Evolutionary conservation across 2,888 invertebrate genomes (phyloP), one percentile per base, ranked within the genome.

Genomic region (Taphrorychus bicolor): DNA sequence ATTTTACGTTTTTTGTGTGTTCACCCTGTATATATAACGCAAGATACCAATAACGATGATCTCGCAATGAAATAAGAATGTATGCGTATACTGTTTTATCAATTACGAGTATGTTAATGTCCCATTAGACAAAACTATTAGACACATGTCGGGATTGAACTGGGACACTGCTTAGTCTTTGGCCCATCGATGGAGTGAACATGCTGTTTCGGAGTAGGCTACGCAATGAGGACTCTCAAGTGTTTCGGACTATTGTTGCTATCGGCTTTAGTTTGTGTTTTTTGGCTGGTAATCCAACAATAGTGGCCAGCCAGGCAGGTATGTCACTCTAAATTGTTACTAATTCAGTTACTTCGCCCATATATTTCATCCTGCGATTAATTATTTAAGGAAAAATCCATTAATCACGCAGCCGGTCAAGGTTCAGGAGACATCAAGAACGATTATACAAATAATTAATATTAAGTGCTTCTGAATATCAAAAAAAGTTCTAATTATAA

Each of bases 121-220:
- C 45, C 45, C 45, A 45, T 45, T 45, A 45, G 11, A 45, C 2
- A 45, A 52, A 16, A 41, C 21, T 18, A 45, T 41, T 52, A 52
- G 45, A 41, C 22, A 52, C 41, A 40, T 61, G 60, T 21, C 16
- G 53, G 9, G 60, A 40, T 21, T 40, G 22, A 61, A 53, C 9
- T 53, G 40, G 56, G 40, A 32, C 51, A 57, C 11, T 23, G 51
- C 14, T 65, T 24, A 59, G 65, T 59, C 53, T 41, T 21, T 53
- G 52, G 16, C 40, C 23, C 42, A 59, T 59, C 59, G 24, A 65
- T 59, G 59, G 59, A 65, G 59, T 59, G 59, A 65, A 52, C 52
- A 65, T 65, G 65, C 42, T 58, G 52, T 58, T 64, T 67, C 69
- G 73, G 71, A 71, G 70, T 59, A 71, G 66, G 59, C 45, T 70